These are phyloP conservation scores for Rhagonycha fulva DNA, from an alignment of 2,888 invertebrate genomes.

Conservation along the genomic window DNA sequence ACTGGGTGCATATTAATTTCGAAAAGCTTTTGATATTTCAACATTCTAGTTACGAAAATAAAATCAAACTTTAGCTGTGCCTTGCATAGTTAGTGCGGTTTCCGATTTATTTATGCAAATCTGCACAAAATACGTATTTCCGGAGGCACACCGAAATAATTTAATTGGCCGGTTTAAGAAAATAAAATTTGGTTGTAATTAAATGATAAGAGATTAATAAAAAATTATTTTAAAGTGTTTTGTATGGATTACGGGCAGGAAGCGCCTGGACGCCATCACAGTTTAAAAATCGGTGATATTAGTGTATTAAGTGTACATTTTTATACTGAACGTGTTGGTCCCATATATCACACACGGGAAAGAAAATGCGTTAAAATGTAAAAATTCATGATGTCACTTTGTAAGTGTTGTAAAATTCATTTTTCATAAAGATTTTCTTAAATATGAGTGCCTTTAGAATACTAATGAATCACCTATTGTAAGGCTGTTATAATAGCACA, in stretches of 20 bases:
- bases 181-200: neutral
- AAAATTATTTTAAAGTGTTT: neutral
- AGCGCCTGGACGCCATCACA: too few relatives aligned
- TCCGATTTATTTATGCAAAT: slow-evolving; percentile 15
- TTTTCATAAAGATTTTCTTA: neutral
- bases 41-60: slow-evolving; percentile 9
- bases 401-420: neutral
- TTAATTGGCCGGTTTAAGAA: neutral
- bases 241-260: neutral
- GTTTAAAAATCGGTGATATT: neutral
- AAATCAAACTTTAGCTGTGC: slow-evolving; percentile 15
- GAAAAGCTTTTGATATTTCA: slow-evolving; percentile 20
- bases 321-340: neutral
- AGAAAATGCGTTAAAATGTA: neutral
- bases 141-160: neutral
- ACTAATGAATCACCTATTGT: neutral
- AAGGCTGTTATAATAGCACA: neutral
- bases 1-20: slow-evolving; percentile 29
- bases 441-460: neutral
- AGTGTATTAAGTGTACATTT: neutral
- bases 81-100: slow-evolving; percentile 6
- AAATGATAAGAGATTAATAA: neutral
- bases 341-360: neutral
- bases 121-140: neutral
- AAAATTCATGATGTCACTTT: neutral